These are phyloP conservation scores for Graphium colonna DNA, from an alignment of 2,888 invertebrate species.

Conservation along the genomic window DNA sequence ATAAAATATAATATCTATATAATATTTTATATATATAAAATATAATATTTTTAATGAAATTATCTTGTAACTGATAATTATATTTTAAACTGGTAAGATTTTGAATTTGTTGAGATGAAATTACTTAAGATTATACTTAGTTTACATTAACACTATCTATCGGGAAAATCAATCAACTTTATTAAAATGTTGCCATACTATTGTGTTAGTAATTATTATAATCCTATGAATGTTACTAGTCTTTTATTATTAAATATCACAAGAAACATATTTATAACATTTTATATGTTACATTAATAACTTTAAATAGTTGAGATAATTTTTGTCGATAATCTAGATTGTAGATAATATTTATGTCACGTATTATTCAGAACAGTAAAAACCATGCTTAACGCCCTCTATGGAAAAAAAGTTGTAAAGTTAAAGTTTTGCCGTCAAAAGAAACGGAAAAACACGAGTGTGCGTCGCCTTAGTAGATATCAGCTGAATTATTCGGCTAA, in stretches of 20 bases:
- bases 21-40: too few species aligned
- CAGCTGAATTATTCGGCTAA: conserved; percentile 82
- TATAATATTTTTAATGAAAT: too few species aligned
- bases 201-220: neutral
- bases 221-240: conserved; percentile 2
- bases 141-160: neutral
- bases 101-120: neutral
- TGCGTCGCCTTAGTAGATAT: conserved; percentile 79
- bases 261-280: too few species aligned
- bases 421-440: conserved; percentile 65
- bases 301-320: neutral
- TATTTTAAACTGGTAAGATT: conserved; percentile 5
- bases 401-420: conserved; percentile 36
- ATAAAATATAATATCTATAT: too few species aligned
- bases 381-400: conserved; percentile 48
- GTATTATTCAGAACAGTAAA: neutral
- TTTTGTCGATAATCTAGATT: neutral
- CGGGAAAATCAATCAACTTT: neutral
- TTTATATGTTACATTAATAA: too few species aligned
- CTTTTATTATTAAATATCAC: too few species aligned
- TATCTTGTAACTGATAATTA: too few species aligned
- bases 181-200: neutral
- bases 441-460: conserved; percentile 80
- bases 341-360: too few species aligned
- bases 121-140: neutral